A percentile compares a stretch with the other conserved stretches of the same genome.
Conservation (phyloP, 1,140 invertebrate species). For the Ptiloglossa arizonensis region DNA sequence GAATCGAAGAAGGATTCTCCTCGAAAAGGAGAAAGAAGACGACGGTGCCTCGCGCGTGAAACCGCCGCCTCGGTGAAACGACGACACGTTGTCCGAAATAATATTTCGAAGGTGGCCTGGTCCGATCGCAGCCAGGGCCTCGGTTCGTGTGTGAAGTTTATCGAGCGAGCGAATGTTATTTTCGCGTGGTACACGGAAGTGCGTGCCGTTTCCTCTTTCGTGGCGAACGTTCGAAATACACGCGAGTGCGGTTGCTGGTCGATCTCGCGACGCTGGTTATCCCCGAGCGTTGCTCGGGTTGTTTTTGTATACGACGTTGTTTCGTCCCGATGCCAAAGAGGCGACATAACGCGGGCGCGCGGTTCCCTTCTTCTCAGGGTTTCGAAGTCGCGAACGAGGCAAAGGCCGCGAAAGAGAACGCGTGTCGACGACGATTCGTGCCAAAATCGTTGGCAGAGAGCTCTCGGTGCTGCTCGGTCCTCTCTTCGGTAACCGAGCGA, state of each 20-base stretch:
- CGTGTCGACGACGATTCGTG: slow-evolving; percentile 18
- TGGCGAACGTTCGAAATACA: neutral
- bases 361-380: slow-evolving; percentile 7
- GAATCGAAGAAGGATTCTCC: no score
- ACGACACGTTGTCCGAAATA: no score
- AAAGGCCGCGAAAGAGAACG: slow-evolving; percentile 42
- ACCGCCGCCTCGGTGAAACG: no score
- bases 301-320: neutral
- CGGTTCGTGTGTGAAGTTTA: neutral
- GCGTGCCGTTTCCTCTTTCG: neutral
- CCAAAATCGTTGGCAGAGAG: slow-evolving; percentile 29
- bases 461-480: neutral
- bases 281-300: neutral
- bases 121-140: neutral
- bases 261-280: no score
- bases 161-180: slow-evolving; percentile 15
- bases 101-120: neutral
- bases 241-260: neutral
- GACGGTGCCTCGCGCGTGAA: no score
- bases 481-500: no score
- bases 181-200: slow-evolving; percentile 22
- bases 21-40: no score
- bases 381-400: slow-evolving; percentile 32
- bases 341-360: neutral
- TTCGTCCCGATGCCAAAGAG: slow-evolving; percentile 3